Percentiles rank a stretch among this genome's conserved stretches.
Evolutionary conservation across 2,113 vertebrate species (phyloP).

Genomic region (Perca fluviatilis): DNA sequence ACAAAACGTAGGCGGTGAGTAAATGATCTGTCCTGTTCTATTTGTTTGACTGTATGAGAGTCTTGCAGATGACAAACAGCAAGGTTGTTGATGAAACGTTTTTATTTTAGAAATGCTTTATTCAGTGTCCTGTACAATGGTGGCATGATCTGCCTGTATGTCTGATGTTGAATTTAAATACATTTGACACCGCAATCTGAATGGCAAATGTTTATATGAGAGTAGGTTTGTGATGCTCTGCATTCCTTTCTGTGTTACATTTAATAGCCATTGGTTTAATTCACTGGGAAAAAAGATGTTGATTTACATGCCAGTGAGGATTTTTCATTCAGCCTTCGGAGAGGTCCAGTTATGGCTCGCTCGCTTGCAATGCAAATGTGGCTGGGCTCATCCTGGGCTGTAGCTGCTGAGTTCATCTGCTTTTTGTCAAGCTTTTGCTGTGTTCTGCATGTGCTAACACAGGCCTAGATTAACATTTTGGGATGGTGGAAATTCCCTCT

Average conservation of each 20-base stretch:
- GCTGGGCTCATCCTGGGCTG: conserved; percentile 15
- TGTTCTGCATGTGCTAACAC: conserved; percentile 35
- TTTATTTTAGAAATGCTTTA: conserved; percentile 62
- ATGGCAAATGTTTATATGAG: conserved; percentile 53
- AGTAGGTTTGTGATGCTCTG: conserved; percentile 37
- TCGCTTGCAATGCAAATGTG: conserved; percentile 45
- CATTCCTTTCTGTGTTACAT: conserved; percentile 40
- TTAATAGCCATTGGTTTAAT: conserved; percentile 66
- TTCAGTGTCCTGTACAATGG: conserved; percentile 58
- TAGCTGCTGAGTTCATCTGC: conserved; percentile 22
- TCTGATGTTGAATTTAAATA: conserved; percentile 70
- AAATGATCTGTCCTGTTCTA: conserved; percentile 25
- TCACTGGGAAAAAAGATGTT: conserved; percentile 51
- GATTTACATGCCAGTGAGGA: conserved; percentile 49
- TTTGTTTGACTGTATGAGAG: conserved; percentile 26
- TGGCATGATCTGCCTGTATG: conserved; percentile 30
- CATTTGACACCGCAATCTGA: conserved; percentile 62
- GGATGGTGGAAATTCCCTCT: conserved; percentile 48
- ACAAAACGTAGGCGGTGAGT: neutral
- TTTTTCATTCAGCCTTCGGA: conserved; percentile 54
- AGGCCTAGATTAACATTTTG: conserved; percentile 45
- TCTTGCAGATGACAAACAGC: conserved; percentile 14
- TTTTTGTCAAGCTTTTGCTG: conserved; percentile 38
- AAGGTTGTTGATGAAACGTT: conserved; percentile 21
- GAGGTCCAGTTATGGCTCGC: conserved; percentile 22